Percentiles rank a stretch among this genome's conserved stretches.
These are phyloP conservation scores for Archilochus colubris DNA, from an alignment of 2,113 vertebrate genomes.

Conservation along the genomic window DNA sequence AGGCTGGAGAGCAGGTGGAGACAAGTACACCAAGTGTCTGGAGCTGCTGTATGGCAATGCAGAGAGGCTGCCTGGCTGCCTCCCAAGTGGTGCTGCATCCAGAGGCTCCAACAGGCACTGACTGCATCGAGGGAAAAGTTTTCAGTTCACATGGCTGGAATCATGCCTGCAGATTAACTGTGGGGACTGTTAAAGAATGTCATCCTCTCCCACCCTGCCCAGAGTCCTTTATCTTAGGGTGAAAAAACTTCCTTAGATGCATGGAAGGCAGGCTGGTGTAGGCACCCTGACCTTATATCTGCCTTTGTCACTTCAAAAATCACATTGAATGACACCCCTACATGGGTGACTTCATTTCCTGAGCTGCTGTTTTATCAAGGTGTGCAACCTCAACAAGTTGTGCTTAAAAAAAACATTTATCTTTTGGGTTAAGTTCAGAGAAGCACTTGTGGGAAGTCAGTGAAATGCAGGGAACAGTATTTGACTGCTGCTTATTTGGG, in stretches of 20 bases:
- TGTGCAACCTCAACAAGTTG: not conserved
- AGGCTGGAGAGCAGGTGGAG: not conserved
- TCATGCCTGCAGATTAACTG: not conserved
- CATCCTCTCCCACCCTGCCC: fast-evolving
- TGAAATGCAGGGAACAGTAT: not conserved
- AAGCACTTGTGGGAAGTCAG: not conserved
- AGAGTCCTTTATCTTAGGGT: fast-evolving
- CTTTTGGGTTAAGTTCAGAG: not conserved
- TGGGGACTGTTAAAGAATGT: not conserved
- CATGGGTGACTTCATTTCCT: not conserved
- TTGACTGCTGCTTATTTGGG: not conserved
- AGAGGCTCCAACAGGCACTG: not conserved
- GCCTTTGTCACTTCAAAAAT: not conserved
- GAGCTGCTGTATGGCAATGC: not conserved
- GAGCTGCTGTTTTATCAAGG: not conserved
- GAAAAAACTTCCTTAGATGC: not conserved
- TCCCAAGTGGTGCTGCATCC: not conserved
- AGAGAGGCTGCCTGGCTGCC: conserved; percentile 16
- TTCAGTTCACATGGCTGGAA: not conserved
- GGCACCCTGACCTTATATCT: not conserved
- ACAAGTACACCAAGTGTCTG: not conserved
- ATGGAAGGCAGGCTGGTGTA: not conserved
- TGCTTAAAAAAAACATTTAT: not conserved
- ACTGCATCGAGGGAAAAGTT: not conserved
- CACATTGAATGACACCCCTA: not conserved